phyloP scores from a whole-genome alignment of 2,888 invertebrate genomes.

The Sesia bembeciformis region DNA sequence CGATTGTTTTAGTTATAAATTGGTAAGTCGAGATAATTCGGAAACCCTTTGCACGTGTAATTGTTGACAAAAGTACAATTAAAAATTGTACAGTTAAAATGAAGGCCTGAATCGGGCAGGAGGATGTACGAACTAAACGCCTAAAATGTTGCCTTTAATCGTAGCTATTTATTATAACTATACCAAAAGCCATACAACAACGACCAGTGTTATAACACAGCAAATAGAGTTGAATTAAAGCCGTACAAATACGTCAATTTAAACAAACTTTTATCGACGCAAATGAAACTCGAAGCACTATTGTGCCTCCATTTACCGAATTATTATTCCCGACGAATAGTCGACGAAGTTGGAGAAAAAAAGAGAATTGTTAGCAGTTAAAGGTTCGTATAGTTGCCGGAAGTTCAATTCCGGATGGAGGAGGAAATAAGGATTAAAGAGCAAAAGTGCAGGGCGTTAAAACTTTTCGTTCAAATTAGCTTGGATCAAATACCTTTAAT shows the following conservation, averaged over 20 bases:
- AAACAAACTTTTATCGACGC: background rate
- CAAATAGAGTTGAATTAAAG: background rate
- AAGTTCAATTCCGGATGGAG: background rate
- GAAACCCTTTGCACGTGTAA: no score
- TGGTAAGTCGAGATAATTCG: no score
- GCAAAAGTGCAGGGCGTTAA: background rate
- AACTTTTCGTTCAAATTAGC: background rate
- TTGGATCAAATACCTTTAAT: background rate
- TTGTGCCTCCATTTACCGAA: constrained; percentile 10
- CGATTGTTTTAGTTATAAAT: no score
- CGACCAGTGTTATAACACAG: background rate
- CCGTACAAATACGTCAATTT: background rate
- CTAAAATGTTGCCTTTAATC: no score
- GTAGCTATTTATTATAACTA: no score
- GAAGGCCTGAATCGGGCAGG: no score
- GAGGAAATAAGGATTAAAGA: constrained; percentile 6
- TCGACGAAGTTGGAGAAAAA: constrained; percentile 5
- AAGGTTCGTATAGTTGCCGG: background rate
- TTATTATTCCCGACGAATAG: constrained; percentile 13
- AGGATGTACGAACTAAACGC: no score
- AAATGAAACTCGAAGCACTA: constrained; percentile 2
- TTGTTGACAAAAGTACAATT: no score
- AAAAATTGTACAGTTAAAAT: no score
- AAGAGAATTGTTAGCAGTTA: constrained; percentile 1
- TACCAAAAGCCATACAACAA: no score